Evolutionary conservation across 2,113 vertebrate species (phyloP).

Genomic region (Tringa solitaria): DNA sequence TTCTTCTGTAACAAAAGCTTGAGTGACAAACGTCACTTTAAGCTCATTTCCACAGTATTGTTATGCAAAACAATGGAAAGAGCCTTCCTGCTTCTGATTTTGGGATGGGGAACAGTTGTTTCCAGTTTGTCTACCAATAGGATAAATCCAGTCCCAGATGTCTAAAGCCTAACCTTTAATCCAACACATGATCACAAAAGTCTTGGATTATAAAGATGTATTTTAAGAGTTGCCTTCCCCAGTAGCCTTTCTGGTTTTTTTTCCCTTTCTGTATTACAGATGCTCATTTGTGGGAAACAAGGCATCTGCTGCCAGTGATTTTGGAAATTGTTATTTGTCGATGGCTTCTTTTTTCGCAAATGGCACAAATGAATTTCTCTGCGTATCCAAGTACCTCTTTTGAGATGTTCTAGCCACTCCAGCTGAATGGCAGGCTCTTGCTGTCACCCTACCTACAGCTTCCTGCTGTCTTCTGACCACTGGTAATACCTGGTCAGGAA

Average conservation of each 20-base stretch:
- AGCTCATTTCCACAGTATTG: conserved; percentile 49
- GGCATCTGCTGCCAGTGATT: conserved; percentile 3
- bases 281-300: neutral
- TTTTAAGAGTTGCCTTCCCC: neutral
- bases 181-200: neutral
- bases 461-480: neutral
- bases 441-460: neutral
- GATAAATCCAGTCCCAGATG: neutral
- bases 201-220: neutral
- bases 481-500: neutral
- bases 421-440: neutral
- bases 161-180: neutral
- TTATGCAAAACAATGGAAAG: neutral
- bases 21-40: conserved; percentile 8
- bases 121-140: neutral
- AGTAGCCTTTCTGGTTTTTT: neutral
- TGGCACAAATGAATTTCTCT: neutral
- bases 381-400: neutral
- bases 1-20: conserved; percentile 43
- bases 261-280: neutral
- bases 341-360: neutral
- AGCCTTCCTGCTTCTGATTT: neutral
- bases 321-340: neutral
- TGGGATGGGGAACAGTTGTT: neutral
- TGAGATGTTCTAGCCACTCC: neutral